phyloP scores from a whole-genome alignment of 23 tunicate species.

The Clavelina lepadiformis region DNA sequence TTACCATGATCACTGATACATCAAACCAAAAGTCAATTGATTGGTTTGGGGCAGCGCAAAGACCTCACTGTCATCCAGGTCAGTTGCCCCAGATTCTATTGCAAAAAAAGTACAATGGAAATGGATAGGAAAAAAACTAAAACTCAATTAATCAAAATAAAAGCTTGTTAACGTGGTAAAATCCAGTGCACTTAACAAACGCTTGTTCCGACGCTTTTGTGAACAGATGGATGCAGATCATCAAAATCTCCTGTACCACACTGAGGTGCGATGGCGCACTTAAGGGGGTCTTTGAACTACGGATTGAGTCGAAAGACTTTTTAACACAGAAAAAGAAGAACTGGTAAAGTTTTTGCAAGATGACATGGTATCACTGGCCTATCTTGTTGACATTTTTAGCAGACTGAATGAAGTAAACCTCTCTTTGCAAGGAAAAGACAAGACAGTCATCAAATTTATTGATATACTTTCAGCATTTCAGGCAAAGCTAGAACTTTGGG shows the following conservation, averaged over 20 bases:
- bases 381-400: conserved; percentile 32
- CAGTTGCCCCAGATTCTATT: no score
- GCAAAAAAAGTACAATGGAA: no score
- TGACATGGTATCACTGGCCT: conserved; percentile 32
- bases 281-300: conserved; percentile 24
- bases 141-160: no score
- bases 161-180: conserved; percentile 21
- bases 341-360: conserved; percentile 16
- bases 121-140: no score
- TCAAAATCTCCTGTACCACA: conserved; percentile 23
- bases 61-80: no score
- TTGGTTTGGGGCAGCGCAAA: no score
- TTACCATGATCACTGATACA: no score
- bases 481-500: conserved; percentile 21
- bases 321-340: conserved; percentile 21
- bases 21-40: no score
- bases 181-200: conserved; percentile 35
- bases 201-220: conserved; percentile 33
- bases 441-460: conserved; percentile 17
- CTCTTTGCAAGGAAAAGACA: conserved; percentile 27
- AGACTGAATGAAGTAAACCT: conserved; percentile 20
- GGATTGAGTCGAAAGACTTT: conserved; percentile 11
- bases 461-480: conserved; percentile 28
- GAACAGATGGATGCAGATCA: conserved; percentile 16
- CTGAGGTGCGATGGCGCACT: conserved; percentile 30